Evolutionary conservation across 2,113 vertebrate species (phyloP), one percentile per base, ranked within the genome.

Genomic region (Microcebus tavaratra): DNA sequence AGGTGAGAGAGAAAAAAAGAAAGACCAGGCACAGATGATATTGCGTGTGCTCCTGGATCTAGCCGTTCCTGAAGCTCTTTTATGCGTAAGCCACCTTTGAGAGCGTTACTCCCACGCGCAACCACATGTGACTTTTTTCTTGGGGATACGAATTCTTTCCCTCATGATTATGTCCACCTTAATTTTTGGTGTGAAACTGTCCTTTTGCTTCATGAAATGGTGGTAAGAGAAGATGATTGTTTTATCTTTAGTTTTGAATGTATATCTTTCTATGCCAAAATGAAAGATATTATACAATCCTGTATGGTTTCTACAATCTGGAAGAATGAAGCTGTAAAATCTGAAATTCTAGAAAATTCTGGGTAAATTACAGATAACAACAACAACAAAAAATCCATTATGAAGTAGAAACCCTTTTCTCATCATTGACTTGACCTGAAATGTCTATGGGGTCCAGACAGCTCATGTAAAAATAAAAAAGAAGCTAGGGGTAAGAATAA

Each of bases 11-110:
- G 15, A 65, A 3, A 11, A 23, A 11, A 34, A 3, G 25, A 39
- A 5, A 17, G 20, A 18, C 6, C 9, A 4, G 5, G 4, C 0
- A 0, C 2, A 2, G 15, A 27, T 8, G 18, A 13, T 15, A 3
- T 9, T 0, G 0, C 9, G 1, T 2, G 3, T 17, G 63, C 21
- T 59, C 68, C 70, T 53, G 57, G 42, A 68, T 70, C 90, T 1
- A 42, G 57, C 80, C 36, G 11, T 70, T 75, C 76, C 81, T 76
- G 84, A 65, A 91, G 63, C 7, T n/a, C 20, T 11, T 50, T 25
- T 11, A 13, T 12, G 8, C 8, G 0, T 5, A 14, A 14, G 2
- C 14, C 11, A 50, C 53, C 12, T 75, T 72, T 8, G 15, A 84
- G 42, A 48, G 13, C 15, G 2, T 34, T 18, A 78, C 36, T 78